Evolutionary conservation across 2,888 invertebrate genomes (phyloP).

Genomic region (Lathronympha strigana): DNA sequence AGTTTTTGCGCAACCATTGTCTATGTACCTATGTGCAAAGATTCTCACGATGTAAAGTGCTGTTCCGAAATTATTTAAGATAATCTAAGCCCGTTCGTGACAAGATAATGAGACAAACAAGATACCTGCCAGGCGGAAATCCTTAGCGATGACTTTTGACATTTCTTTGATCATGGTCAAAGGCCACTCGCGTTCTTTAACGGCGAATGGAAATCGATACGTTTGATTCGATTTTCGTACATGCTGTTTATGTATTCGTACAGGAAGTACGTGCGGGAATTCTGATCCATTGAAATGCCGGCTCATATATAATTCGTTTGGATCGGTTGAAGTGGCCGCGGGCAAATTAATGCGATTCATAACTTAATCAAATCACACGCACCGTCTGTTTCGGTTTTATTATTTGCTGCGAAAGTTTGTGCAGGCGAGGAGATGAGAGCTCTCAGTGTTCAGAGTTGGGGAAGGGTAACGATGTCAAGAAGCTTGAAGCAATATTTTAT

Average conservation of each 20-base stretch:
- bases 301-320: constrained; percentile 56
- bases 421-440: neutral
- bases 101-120: constrained; percentile 42
- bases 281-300: constrained; percentile 64
- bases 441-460: neutral
- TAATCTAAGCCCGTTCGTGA: constrained; percentile 29
- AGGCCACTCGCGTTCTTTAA: constrained; percentile 44
- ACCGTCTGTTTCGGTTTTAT: constrained; percentile 9
- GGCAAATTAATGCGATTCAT: constrained; percentile 33
- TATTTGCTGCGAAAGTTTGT: constrained; percentile 2
- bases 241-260: constrained; percentile 57
- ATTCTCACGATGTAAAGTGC: constrained; percentile 58
- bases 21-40: constrained; percentile 55
- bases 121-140: constrained; percentile 56
- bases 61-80: constrained; percentile 52
- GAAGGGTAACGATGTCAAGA: constrained; percentile 11
- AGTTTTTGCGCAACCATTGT: constrained; percentile 68
- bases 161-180: constrained; percentile 66
- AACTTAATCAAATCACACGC: constrained; percentile 25
- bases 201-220: constrained; percentile 42
- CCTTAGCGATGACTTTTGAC: constrained; percentile 66
- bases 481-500: constrained; percentile 17
- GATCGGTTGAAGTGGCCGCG: constrained; percentile 43
- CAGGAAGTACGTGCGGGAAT: constrained; percentile 80
- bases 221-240: constrained; percentile 51